Conservation (phyloP, 1,140 invertebrate species). For the Drosophila setifemur region DNA sequence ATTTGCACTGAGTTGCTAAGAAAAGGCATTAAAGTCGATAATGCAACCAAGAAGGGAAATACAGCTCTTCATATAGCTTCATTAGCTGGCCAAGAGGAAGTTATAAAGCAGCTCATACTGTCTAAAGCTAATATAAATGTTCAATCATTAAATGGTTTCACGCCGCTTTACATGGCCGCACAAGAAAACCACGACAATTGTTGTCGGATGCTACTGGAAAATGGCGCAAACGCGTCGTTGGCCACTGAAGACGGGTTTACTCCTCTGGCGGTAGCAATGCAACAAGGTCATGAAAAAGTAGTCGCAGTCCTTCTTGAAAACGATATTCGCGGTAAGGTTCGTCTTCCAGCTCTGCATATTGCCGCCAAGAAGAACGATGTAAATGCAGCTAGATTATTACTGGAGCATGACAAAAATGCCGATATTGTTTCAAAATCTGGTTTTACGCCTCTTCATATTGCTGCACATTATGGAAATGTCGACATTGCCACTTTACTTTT, state of each 20-base stretch:
- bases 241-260: constrained; percentile 99
- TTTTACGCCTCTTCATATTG: constrained; percentile 99
- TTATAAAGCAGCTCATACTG: constrained; percentile 94
- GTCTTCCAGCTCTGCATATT: constrained; percentile 95
- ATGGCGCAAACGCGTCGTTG: constrained; percentile 97
- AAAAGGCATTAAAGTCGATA: constrained; percentile 95
- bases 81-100: constrained; percentile 96
- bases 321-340: constrained; percentile 95
- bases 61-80: constrained; percentile 99
- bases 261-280: constrained; percentile 98
- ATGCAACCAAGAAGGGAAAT: constrained; percentile 99
- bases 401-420: constrained; percentile 97
- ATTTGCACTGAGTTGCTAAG: constrained; percentile 96
- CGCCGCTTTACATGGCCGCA: constrained; percentile 99
- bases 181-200: constrained; percentile 99
- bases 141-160: constrained; percentile 98
- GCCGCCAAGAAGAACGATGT: constrained; percentile 99
- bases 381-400: constrained; percentile 94
- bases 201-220: constrained; percentile 94
- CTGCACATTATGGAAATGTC: constrained; percentile 99
- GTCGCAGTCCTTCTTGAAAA: constrained; percentile 98
- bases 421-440: constrained; percentile 98
- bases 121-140: constrained; percentile 97
- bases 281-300: constrained; percentile 99
- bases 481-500: constrained; percentile 96